phyloP scores from a whole-genome alignment of 2,113 vertebrate genomes.

The Todiramphus chloris region DNA sequence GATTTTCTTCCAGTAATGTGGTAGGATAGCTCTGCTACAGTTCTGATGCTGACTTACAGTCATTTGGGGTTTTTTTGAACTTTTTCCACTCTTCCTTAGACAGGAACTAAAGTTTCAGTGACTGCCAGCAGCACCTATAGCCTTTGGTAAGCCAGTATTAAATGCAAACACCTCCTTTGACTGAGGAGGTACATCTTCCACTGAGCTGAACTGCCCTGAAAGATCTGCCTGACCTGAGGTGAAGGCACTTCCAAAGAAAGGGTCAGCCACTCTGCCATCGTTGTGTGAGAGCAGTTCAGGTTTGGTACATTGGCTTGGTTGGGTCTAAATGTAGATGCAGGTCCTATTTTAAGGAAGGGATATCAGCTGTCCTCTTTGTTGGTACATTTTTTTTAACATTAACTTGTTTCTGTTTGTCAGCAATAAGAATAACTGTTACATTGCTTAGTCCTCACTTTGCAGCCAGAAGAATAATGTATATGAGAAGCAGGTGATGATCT shows the following conservation, averaged over 20 bases:
- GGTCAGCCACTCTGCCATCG: not conserved
- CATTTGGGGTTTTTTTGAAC: not conserved
- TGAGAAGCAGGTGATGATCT: not conserved
- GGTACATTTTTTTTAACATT: not conserved
- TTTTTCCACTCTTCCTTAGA: not conserved
- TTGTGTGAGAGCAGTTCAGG: rapidly evolving
- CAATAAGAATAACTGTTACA: not conserved
- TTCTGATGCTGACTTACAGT: not conserved
- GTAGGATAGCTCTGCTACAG: not conserved
- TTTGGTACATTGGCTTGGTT: not conserved
- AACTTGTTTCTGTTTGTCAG: not conserved
- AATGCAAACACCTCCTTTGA: not conserved
- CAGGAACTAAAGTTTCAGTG: not conserved
- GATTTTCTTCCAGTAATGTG: not conserved
- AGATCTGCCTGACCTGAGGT: not conserved
- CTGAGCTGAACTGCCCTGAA: not conserved
- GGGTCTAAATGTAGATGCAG: not conserved
- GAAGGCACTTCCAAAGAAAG: not conserved
- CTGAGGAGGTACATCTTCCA: not conserved
- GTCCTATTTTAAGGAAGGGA: not conserved
- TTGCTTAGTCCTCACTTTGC: not conserved
- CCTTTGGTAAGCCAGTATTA: not conserved
- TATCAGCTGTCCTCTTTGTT: not conserved
- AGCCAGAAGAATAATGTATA: not conserved
- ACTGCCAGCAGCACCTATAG: not conserved